These are phyloP conservation scores for Cygnus atratus DNA, from an alignment of 2,113 vertebrate genomes.

Conservation along the genomic window DNA sequence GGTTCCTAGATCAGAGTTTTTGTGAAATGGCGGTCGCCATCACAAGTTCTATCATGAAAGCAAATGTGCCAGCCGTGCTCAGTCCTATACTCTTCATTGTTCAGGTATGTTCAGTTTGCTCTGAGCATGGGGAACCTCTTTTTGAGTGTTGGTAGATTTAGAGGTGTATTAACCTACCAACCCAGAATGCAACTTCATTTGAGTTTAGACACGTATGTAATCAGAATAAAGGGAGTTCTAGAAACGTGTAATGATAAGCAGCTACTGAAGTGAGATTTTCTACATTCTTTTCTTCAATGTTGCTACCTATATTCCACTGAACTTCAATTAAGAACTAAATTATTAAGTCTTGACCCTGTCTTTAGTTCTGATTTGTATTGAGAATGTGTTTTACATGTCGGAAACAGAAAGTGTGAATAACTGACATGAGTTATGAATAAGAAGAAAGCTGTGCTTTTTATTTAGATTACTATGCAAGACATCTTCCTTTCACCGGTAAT, in stretches of 20 bases:
- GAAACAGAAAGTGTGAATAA: slow-evolving; percentile 8
- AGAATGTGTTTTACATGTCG: slow-evolving; percentile 9
- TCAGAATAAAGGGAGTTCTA: slow-evolving; percentile 18
- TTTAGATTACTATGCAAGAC: slow-evolving; percentile 46
- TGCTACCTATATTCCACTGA: slow-evolving; percentile 8
- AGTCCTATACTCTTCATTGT: background rate
- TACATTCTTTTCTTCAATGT: background rate
- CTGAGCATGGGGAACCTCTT: background rate
- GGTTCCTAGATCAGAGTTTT: background rate
- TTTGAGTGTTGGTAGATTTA: background rate
- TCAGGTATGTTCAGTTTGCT: background rate
- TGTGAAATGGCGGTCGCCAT: background rate
- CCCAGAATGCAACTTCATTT: background rate
- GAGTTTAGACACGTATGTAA: background rate
- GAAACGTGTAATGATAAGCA: background rate
- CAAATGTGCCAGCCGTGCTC: background rate
- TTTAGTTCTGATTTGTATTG: slow-evolving; percentile 37
- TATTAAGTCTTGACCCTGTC: slow-evolving; percentile 22
- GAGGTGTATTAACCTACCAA: background rate
- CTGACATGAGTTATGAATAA: background rate
- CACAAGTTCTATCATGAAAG: background rate
- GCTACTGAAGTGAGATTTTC: slow-evolving; percentile 31
- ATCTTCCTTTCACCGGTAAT: slow-evolving; percentile 24
- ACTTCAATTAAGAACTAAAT: slow-evolving; percentile 51
- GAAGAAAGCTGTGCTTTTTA: background rate